Base-by-base conservation (phyloP, 2,113 vertebrate genomes). In the Calypte anna region DNA sequence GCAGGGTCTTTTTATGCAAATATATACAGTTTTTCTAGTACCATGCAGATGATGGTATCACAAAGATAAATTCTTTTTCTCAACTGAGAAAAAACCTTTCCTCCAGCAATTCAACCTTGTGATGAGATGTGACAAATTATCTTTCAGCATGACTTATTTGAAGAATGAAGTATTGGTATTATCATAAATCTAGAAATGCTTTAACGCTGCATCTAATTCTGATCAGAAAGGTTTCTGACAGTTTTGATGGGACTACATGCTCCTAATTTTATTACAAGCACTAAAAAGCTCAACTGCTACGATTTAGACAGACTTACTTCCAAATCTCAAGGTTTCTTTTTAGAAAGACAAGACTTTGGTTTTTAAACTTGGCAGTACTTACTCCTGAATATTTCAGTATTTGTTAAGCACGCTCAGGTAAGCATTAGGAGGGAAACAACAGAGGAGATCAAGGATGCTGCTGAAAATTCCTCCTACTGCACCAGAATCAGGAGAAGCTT, bases 61-160 rank as follows among this genome's bases (percentile, higher is more conserved):
- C 46, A 30, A 90, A 91, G 48, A 88, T 79, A 90, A 88, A 53
- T 24, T 73, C 70, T 40, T 40, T 12, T 40, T 40, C 40, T 40
- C 40, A 40, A 40, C 40, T 40, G 40, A 40, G 40, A 86, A 80
- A 90, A 90, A 94, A 38, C 22, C 15, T 95, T 77, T 91, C 91
- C 86, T 95, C 44, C 28, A 83, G 82, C 53, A 86, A 83, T 86
- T 93, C 72, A 80, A 22, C 12, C 61, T 78, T 50, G 9, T 88
- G 91, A 91, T 90, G 72, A 88, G 44, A 93, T 74, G 30, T 90
- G 72, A 91, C 82, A 94, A 87, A 72, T 10, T 64, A 74, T 67
- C 62, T 94, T 91, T 91, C 87, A 85, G 54, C 5, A 1, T 64
- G 55, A 91, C n/a, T 86, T 95, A 67, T 75, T 43, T 74, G 57